Evolutionary conservation across 2,113 vertebrate species (phyloP).

Genomic region (Cynoglossus semilaevis): DNA sequence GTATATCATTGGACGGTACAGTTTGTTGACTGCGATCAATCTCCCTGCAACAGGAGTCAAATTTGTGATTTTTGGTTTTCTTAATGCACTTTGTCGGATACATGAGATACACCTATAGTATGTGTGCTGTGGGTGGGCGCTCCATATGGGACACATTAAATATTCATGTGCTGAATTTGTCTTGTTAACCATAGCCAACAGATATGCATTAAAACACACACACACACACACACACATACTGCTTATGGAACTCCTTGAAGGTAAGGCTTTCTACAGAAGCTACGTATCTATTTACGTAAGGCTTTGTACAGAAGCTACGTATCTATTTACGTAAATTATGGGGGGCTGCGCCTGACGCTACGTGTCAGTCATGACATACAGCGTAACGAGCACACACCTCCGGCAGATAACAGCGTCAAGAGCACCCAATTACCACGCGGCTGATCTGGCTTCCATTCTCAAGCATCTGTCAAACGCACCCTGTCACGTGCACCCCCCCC

Average conservation of each 20-base stretch:
- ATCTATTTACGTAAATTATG: constrained; percentile 7
- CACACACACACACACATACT: too few relatives aligned
- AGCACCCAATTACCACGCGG: constrained; percentile 59
- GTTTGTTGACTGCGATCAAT: too few relatives aligned
- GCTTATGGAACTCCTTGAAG: neutral
- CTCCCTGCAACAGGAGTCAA: too few relatives aligned
- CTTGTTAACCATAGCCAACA: constrained; percentile 57
- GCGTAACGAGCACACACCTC: neutral
- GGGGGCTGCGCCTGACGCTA: constrained; percentile 5
- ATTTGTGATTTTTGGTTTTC: too few relatives aligned
- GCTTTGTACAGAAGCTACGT: neutral
- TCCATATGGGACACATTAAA: constrained; percentile 69
- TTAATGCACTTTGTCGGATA: too few relatives aligned
- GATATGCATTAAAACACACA: constrained; percentile 5
- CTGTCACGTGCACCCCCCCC: constrained; percentile 35
- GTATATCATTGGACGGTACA: too few relatives aligned
- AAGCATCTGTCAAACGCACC: constrained; percentile 47
- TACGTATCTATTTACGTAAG: neutral
- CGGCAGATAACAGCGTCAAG: constrained; percentile 53
- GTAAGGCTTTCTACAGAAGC: neutral
- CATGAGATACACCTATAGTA: neutral
- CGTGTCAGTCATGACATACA: constrained; percentile 8
- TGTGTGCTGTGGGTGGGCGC: constrained; percentile 8
- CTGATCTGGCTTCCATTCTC: constrained; percentile 53
- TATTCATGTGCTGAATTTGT: constrained; percentile 68